Base-by-base conservation (phyloP, 2,113 vertebrate genomes). In the Aythya baeri region DNA sequence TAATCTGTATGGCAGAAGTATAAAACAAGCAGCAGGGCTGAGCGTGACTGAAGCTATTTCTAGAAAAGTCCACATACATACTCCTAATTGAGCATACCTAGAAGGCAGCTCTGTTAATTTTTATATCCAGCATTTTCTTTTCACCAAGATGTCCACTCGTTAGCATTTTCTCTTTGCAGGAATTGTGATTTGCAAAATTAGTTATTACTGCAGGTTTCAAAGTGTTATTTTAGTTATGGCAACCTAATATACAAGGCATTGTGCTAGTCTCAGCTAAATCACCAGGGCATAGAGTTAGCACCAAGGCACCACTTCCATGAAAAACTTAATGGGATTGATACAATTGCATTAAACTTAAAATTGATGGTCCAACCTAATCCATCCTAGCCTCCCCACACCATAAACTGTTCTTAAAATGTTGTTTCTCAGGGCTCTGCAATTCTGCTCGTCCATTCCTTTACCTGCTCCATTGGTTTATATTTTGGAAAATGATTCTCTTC, bases 1-100 rank as follows among this genome's bases (percentile, higher is more conserved):
- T 95, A 91, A 96, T 91, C 70, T 77, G 46, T 66, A 70, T 43
- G 67, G 59, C 71, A 95, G 86, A 73, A 93, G 50, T 86, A 72
- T 14, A 50, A 70, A 13, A 25, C 34, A 83, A 84, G 73, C 86
- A 86, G 80, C 72, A 88, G 83, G 88, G 86, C 74, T 95, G 80
- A 83, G 34, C 0, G 0, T 75, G 80, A 70, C 80, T 63, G 38
- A 79, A 87, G 43, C 41, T 92, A 14, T 94, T 96, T 91, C 91
- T 81, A 65, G 71, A 85, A 63, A 86, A 68, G 62, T 92, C 89
- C 86, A 52, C 46, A 17, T 62, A 84, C 38, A 68, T 1, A 0
- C 27, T 91, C 67, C 61, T 93, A 83, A 93, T 63, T 94, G 93
- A 93, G 17, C 32, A 57, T 78, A 93, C 66, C 78, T 70, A 71